Evolutionary conservation across 2,888 invertebrate genomes (phyloP), one percentile per base, ranked within the genome.

Genomic region (Hemicrepidius hirtus): DNA sequence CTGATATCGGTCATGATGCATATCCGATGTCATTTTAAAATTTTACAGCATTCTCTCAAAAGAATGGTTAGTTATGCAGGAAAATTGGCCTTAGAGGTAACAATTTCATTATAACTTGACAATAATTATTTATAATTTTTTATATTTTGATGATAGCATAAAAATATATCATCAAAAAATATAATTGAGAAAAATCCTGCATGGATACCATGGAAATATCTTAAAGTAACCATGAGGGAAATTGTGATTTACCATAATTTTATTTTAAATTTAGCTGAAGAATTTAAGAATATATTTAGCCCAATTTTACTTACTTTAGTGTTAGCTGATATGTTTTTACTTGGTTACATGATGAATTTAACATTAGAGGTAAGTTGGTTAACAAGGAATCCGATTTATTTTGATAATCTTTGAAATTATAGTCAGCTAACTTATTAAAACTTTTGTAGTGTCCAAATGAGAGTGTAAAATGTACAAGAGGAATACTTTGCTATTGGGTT

Each of bases 341-440:
- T 50, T 24, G 50, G 50, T n/a, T 50, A 50, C 10, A 50, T 50
- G 50, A 50, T 50, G 50, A 24, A 4, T 7, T 24, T 50, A 13
- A 50, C 50, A 3, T n/a, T 50, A 50, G 50, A 50, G 24, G 50
- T 50, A 50, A 6, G 21, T 3, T 4, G 40, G n/a, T n/a, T n/a
- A n/a, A n/a, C n/a, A n/a, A n/a, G n/a, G n/a, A n/a, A n/a, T n/a
- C n/a, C n/a, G n/a, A n/a, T n/a, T n/a, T n/a, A n/a, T n/a, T n/a
- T n/a, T n/a, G n/a, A n/a, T n/a, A n/a, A n/a, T n/a, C n/a, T n/a
- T n/a, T n/a, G n/a, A n/a, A n/a, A n/a, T n/a, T n/a, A n/a, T n/a
- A n/a, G n/a, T n/a, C n/a, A n/a, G n/a, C n/a, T n/a, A 44, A 18
- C 13, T 41, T 32, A 32, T 5, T 1, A 13, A 41, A n/a, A 13